Base-by-base conservation (phyloP, 1,140 invertebrate species). In the Hylaeus volcanicus region DNA sequence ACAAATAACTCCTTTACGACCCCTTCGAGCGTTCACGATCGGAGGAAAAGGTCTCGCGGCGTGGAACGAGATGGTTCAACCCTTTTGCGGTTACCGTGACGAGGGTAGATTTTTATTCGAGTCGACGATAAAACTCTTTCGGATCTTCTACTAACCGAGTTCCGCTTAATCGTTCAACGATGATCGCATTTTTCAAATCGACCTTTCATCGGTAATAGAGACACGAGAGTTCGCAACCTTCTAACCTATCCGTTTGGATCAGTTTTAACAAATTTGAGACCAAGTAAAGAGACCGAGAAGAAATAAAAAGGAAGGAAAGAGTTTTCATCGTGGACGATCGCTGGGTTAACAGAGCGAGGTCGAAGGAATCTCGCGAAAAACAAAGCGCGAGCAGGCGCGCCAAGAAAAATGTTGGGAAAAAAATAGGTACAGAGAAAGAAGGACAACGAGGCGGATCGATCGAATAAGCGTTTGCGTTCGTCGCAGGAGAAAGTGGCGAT, bases 401-500 rank as follows among this genome's bases (percentile, higher is more conserved):
- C 53, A n/a, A 39, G 53, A 70, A 60, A 53, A 58, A 63, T 43
- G 26, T 3, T 37, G 26, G 2, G 41, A 9, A 11, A 48, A 45
- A 73, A 37, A 45, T 45, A 78, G 55, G 64, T 15, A 43, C 5
- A 41, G 37, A 55, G 11, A 77, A 43, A 63, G 66, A 39, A 43
- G 6, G 45, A 70, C 45, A 51, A 9, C 51, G 45, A 5, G 79
- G 51, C 12, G 45, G 61, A 72, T 77, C 73, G 84, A 82, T 78
- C 37, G 55, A n/a, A 81, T 74, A 69, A 61, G 56, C 76, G 75
- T 83, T 60, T 56, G 81, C 84, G 85, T 86, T 86, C 81, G 74
- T 84, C 84, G 81, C 81, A 68, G 74, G 90, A 91, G 90, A 91
- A 91, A 91, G 90, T 91, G 90, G 78, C 84, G 86, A 72, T 84